A percentile compares a stretch with the other conserved stretches of the same genome.
phyloP scores from a whole-genome alignment of 1,140 invertebrate species.

The Zaprionus ghesquierei region DNA sequence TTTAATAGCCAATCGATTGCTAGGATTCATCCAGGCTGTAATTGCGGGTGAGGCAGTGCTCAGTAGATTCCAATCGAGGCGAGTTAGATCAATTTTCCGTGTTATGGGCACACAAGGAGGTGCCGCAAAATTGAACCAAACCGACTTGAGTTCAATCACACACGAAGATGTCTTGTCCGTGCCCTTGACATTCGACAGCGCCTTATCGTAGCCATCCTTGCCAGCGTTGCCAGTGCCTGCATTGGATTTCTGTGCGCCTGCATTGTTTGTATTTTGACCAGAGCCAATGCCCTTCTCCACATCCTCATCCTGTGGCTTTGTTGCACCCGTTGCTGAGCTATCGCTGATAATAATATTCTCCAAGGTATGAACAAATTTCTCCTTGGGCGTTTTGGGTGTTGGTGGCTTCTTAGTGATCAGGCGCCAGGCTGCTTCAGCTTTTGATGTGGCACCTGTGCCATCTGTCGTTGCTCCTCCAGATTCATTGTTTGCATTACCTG shows the following conservation, averaged over 20 bases:
- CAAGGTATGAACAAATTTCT: constrained; percentile 65
- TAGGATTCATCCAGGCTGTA: constrained; percentile 98
- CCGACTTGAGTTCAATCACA: constrained; percentile 92
- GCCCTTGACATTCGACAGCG: constrained; percentile 71
- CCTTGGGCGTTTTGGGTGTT: constrained; percentile 78
- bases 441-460: constrained; percentile 64
- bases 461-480: constrained; percentile 42
- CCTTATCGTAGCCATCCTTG: constrained; percentile 73
- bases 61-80: constrained; percentile 97
- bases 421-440: constrained; percentile 75
- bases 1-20: constrained; percentile 92
- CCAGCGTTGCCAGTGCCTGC: constrained; percentile 4
- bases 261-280: neutral
- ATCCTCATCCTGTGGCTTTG: constrained; percentile 72
- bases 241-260: constrained; percentile 32
- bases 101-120: constrained; percentile 97
- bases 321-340: constrained; percentile 6
- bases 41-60: constrained; percentile 98
- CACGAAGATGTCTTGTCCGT: constrained; percentile 88
- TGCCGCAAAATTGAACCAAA: constrained; percentile 99
- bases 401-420: constrained; percentile 76
- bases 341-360: constrained; percentile 60
- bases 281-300: constrained; percentile 59
- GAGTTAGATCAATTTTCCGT: constrained; percentile 96
- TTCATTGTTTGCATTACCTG: constrained; percentile 11